Percentiles rank a stretch among this genome's conserved stretches.
These are phyloP conservation scores for Meloidogyne exigua DNA, from an alignment of 1,140 invertebrate species.

Conservation along the genomic window DNA sequence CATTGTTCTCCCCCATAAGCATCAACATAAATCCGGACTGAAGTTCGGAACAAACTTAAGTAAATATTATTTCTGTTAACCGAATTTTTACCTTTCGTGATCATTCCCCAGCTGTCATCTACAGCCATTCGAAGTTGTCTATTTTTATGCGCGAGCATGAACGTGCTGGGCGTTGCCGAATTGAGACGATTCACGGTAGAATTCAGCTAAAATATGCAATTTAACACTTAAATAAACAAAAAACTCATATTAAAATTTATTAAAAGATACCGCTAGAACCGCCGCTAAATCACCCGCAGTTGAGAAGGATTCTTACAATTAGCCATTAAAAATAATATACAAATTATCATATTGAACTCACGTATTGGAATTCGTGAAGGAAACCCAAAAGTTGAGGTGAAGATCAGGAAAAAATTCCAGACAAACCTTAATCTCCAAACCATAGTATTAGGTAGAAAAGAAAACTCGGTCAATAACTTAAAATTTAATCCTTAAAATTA, in stretches of 20 bases:
- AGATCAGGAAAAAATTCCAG: conserved; percentile 5
- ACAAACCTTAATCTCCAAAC: background rate
- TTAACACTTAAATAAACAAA: no score
- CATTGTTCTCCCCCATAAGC: conserved; percentile 46
- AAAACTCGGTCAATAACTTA: background rate
- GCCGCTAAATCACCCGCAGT: background rate
- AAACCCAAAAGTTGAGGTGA: conserved; percentile 24
- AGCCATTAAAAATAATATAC: background rate
- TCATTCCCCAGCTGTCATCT: conserved; percentile 53
- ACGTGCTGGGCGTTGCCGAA: conserved; percentile 21
- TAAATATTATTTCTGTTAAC: background rate
- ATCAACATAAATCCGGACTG: conserved; percentile 55
- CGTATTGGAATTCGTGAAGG: conserved; percentile 51
- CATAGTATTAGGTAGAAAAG: background rate
- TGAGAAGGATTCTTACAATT: background rate
- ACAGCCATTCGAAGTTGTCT: conserved; percentile 38
- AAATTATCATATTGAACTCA: conserved; percentile 32
- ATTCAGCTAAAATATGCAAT: conserved; percentile 38
- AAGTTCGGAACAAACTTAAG: conserved; percentile 51
- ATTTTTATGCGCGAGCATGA: conserved; percentile 45
- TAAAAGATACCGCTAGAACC: background rate
- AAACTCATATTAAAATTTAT: background rate
- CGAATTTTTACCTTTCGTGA: conserved; percentile 40
- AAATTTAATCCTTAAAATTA: background rate
- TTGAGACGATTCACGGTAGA: conserved; percentile 44